Conservation (phyloP, 2,888 invertebrate species). For the Apamea crenata region DNA sequence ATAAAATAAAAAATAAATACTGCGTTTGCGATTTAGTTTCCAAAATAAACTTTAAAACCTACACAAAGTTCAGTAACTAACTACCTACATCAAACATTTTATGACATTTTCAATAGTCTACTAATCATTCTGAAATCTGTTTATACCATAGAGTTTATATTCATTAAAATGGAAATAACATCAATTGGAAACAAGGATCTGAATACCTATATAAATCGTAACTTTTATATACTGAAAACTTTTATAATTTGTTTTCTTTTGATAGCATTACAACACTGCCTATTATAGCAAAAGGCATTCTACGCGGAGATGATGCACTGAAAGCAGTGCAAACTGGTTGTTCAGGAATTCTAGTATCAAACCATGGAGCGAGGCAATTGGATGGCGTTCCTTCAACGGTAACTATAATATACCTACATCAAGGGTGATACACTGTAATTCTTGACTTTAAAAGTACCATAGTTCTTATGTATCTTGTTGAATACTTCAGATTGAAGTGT, state of each 20-base stretch:
- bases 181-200: background rate
- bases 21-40: background rate
- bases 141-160: background rate
- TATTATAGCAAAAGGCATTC: slow-evolving; percentile 95
- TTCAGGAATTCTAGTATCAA: slow-evolving; percentile 96
- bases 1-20: too few species aligned
- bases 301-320: slow-evolving; percentile 96
- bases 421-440: background rate
- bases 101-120: background rate
- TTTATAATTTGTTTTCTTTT: slow-evolving; percentile 44
- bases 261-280: slow-evolving; percentile 93
- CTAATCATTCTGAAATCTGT: background rate
- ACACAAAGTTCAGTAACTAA: background rate
- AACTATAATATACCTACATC: slow-evolving; percentile 59
- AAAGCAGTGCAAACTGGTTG: slow-evolving; percentile 94
- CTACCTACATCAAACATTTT: background rate
- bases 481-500: slow-evolving; percentile 93
- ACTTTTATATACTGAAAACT: background rate
- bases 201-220: background rate
- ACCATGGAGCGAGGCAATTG: slow-evolving; percentile 97
- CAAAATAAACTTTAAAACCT: background rate
- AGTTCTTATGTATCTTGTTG: background rate
- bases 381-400: slow-evolving; percentile 96
- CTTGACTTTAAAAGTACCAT: background rate
- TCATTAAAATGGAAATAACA: background rate